Evolutionary conservation across 2,888 invertebrate species (phyloP).

Genomic region (Drosophila affinis): DNA sequence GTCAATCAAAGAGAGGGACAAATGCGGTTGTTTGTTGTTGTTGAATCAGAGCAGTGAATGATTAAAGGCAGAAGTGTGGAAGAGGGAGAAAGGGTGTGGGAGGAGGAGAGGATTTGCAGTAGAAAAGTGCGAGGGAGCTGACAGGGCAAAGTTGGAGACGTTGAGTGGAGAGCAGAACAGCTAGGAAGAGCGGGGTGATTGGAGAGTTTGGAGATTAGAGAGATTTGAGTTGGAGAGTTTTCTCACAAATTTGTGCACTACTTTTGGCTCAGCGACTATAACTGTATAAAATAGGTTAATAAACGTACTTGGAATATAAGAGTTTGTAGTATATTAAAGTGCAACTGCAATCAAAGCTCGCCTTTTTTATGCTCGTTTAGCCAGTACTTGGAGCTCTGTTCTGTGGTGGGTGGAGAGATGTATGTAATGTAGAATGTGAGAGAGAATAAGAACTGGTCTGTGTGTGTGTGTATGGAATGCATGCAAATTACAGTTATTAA

Average conservation of each 20-base stretch:
- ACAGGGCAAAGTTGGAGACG: no score
- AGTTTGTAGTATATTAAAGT: not conserved
- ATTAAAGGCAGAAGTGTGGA: not conserved
- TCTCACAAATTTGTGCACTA: no score
- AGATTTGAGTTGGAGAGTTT: not conserved
- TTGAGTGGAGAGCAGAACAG: not conserved
- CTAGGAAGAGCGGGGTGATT: not conserved
- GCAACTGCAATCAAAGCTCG: not conserved
- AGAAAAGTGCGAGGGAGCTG: not conserved
- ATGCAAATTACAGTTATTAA: conserved; percentile 46
- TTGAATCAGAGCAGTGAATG: not conserved
- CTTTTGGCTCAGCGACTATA: no score
- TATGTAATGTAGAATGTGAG: not conserved
- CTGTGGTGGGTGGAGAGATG: not conserved
- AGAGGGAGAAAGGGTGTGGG: not conserved
- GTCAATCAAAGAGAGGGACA: conserved; percentile 34
- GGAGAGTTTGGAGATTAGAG: not conserved
- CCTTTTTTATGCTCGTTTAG: not conserved
- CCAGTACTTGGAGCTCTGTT: not conserved
- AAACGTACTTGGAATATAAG: no score
- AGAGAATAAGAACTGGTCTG: conserved; percentile 6
- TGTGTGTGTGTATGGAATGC: conserved; percentile 27
- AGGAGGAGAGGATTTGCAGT: not conserved
- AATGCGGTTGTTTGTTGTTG: not conserved
- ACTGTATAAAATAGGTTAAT: no score